Percentiles rank a stretch among this genome's conserved stretches.
Conservation (phyloP, 2,113 vertebrate species). For the Caretta caretta region DNA sequence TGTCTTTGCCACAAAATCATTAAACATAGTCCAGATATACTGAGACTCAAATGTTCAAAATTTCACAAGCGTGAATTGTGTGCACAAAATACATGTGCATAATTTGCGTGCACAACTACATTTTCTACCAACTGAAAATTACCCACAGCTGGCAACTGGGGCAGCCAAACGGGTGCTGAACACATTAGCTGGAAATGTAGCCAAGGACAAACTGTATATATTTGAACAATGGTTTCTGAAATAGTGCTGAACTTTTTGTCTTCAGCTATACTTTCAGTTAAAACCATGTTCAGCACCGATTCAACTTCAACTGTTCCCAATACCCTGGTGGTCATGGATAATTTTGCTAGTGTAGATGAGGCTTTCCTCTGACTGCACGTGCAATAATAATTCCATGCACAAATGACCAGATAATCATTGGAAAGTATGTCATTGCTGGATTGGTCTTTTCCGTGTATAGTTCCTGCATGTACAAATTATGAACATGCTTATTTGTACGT, state of each 20-base stretch:
- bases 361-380: background rate
- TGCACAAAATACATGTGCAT: background rate
- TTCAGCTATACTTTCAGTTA: background rate
- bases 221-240: background rate
- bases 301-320: background rate
- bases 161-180: background rate
- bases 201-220: background rate
- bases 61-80: background rate
- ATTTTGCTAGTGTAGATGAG: background rate
- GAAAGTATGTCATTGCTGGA: background rate
- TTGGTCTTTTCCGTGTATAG: rapidly evolving
- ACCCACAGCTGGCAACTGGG: background rate
- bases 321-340: background rate
- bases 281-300: background rate
- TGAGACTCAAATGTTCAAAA: background rate
- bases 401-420: background rate
- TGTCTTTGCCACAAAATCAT: conserved; percentile 14
- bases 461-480: rapidly evolving
- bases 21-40: conserved; percentile 47
- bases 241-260: background rate
- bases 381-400: background rate
- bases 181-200: background rate
- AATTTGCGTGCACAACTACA: background rate
- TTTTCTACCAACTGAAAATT: background rate
- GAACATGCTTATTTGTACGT: background rate